These are phyloP conservation scores for Conger conger DNA, from an alignment of 2,113 vertebrate genomes.

Conservation along the genomic window DNA sequence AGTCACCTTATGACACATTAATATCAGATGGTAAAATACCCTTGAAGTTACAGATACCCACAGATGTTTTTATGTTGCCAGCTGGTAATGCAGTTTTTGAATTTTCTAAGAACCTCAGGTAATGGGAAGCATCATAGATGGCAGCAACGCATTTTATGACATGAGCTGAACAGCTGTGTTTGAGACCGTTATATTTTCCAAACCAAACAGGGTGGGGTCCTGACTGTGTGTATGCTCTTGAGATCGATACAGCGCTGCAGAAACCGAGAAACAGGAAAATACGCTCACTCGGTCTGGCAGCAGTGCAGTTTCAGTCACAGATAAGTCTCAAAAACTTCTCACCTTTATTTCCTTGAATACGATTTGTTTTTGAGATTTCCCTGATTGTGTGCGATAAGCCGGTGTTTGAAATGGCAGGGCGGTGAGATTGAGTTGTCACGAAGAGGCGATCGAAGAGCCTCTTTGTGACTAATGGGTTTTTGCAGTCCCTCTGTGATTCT, in stretches of 20 bases:
- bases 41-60: constrained; percentile 13
- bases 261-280: background rate
- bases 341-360: no score
- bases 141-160: background rate
- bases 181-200: background rate
- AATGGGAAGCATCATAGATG: background rate
- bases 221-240: background rate
- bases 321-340: no score
- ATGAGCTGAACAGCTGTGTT: background rate
- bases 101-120: constrained; percentile 14
- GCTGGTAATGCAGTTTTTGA: constrained; percentile 29
- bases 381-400: no score
- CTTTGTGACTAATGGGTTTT: no score
- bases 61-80: constrained; percentile 27
- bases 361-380: no score
- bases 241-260: background rate
- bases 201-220: background rate
- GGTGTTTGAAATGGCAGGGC: background rate
- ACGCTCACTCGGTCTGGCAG: background rate
- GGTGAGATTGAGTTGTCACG: background rate
- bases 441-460: no score
- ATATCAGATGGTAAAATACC: constrained; percentile 23
- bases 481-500: no score
- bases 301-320: background rate
- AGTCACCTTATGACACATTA: background rate